Base-by-base conservation (phyloP, 1,140 invertebrate genomes). In the Diachasmimorpha longicaudata region DNA sequence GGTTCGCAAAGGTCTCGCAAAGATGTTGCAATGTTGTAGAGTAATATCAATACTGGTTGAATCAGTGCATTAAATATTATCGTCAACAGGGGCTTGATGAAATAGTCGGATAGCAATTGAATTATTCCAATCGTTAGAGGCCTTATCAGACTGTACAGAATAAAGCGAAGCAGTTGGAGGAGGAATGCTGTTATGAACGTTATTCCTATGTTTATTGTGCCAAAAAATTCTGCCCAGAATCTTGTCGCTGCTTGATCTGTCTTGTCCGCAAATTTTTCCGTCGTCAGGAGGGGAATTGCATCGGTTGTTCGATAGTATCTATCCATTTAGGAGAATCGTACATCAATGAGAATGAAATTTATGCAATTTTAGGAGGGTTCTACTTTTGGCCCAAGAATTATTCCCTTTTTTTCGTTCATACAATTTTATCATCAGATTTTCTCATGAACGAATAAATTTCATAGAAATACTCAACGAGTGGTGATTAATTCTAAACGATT, bases 221-320 rank as follows among this genome's bases (percentile, higher is more conserved):
- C 92, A 78, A 93, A 93, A 76, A 93, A 88, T 81, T 93, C 92
- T 3, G 92, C 92, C 92, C 92, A 93, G 78, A 93, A 93, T 74
- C 89, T 87, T 0, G 90, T 93, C 4, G 91, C 90, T 74, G 89
- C 89, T 67, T 87, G 84, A 75, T 91, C 91, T 0, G 91, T 90
- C 77, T 90, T 91, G 75, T 93, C 90, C 0, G 91, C 91, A 39
- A 91, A 81, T 39, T 89, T 85, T 69, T 93, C 91, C 0, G 91
- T 89, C 5, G 85, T 79, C 16, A 93, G 83, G 48, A 91, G 80
- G 4, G 92, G 92, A 52, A 91, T 89, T 1, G 86, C 87, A 79
- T 93, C 92, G 1, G 92, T 93, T 10, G 92, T 93, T 78, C 86
- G 85, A 78, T 91, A 90, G 79, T 92, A 91, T 52, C 90, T 90